Evolutionary conservation across 2,113 vertebrate genomes (phyloP).

Genomic region (Dromas ardeola): DNA sequence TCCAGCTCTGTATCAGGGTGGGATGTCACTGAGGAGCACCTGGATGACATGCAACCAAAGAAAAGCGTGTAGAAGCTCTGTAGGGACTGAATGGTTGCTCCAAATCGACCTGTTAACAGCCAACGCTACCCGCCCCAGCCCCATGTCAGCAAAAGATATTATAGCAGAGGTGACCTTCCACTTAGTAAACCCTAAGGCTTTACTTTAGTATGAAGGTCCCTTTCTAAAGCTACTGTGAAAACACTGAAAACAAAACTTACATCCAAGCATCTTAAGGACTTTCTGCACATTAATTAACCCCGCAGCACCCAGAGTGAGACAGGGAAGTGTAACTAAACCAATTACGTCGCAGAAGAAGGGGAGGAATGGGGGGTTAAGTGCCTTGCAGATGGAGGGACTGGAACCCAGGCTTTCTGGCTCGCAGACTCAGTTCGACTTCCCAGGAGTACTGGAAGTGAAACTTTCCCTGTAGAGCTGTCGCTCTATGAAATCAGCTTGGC

Average conservation of each 20-base stretch:
- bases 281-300: constrained; percentile 5
- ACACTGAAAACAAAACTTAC: neutral
- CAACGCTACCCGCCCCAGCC: neutral
- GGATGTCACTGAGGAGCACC: neutral
- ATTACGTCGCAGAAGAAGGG: neutral
- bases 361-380: neutral
- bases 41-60: neutral
- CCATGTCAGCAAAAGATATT: neutral
- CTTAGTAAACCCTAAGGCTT: neutral
- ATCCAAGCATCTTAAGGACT: neutral
- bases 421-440: neutral
- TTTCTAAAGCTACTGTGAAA: neutral
- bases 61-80: neutral
- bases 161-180: neutral
- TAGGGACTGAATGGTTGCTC: neutral
- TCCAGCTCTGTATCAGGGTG: neutral
- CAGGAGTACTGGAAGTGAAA: constrained; percentile 38
- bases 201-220: neutral
- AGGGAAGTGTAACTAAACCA: neutral
- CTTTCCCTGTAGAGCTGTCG: constrained; percentile 7
- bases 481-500: constrained; percentile 66
- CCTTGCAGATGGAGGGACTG: constrained; percentile 14
- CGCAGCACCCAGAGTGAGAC: neutral
- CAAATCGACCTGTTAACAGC: neutral
- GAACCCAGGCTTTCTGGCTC: constrained; percentile 11